phyloP scores from a whole-genome alignment of 1,140 invertebrate species.

The Heliconius hewitsoni region DNA sequence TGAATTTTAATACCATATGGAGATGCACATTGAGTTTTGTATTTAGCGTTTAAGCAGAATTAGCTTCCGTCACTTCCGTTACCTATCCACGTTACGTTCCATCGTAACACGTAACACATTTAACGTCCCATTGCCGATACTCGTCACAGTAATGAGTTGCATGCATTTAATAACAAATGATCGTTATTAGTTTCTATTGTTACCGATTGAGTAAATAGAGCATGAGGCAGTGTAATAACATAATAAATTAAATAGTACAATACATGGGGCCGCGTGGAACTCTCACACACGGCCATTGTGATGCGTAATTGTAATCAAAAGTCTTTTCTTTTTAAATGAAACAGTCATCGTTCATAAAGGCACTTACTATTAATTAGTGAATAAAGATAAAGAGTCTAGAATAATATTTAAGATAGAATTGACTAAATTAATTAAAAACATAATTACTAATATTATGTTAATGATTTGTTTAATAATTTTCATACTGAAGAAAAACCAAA shows the following conservation, averaged over 20 bases:
- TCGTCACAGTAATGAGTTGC: conserved; percentile 16
- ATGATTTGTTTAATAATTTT: neutral
- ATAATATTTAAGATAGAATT: neutral
- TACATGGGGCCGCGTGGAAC: conserved; percentile 47
- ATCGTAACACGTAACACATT: conserved; percentile 1
- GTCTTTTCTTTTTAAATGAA: conserved; percentile 63
- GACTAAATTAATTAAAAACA: neutral
- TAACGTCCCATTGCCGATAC: neutral
- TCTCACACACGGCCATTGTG: conserved; percentile 70
- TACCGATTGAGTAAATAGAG: conserved; percentile 70
- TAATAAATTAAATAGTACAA: conserved; percentile 69
- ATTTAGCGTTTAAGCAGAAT: neutral
- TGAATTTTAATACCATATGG: conserved; percentile 72
- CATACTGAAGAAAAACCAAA: too few species aligned
- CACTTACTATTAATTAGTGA: conserved; percentile 59
- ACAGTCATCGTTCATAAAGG: conserved; percentile 56
- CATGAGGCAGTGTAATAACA: conserved; percentile 64
- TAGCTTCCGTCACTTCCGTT: neutral
- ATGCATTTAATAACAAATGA: conserved; percentile 67
- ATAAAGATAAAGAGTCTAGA: neutral
- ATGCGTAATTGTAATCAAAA: conserved; percentile 67
- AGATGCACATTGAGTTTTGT: conserved; percentile 46
- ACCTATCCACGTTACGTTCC: neutral
- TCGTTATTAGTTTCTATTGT: conserved; percentile 76
- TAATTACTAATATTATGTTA: neutral